Evolutionary conservation across 1,140 invertebrate species (phyloP).

Genomic region (Drosophila hydei): DNA sequence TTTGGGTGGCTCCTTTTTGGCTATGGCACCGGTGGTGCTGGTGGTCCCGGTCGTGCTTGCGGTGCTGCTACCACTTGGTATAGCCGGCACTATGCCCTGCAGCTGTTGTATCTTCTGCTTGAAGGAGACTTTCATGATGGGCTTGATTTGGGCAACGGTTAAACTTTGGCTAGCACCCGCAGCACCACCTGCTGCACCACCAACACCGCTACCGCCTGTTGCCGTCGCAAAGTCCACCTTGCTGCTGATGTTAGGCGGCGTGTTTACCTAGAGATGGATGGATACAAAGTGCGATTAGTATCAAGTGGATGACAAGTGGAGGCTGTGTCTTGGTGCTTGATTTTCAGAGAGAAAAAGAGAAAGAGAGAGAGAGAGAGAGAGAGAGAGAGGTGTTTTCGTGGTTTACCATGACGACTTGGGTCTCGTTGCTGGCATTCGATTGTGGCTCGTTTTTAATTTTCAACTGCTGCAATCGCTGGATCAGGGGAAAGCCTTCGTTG

Average conservation of each 20-base stretch:
- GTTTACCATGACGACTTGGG: conserved; percentile 78
- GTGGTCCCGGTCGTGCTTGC: conserved; percentile 17
- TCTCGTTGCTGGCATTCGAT: conserved; percentile 51
- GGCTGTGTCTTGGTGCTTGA: not conserved
- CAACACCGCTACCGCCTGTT: not conserved
- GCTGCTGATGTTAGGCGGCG: conserved; percentile 68
- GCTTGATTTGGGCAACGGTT: conserved; percentile 67
- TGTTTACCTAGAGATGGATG: conserved; percentile 42
- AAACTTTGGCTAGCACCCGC: conserved; percentile 36
- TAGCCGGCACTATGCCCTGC: conserved; percentile 29
- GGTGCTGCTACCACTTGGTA: conserved; percentile 3
- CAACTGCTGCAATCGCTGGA: conserved; percentile 91
- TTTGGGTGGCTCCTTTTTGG: conserved; percentile 74
- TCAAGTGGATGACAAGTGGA: not conserved
- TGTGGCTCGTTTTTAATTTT: conserved; percentile 92
- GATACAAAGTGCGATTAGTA: not conserved
- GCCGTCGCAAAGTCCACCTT: conserved; percentile 55
- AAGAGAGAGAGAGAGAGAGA: conserved; percentile 2
- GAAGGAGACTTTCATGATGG: conserved; percentile 78
- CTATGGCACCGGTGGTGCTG: conserved; percentile 53
- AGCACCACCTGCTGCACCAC: conserved; percentile 2
- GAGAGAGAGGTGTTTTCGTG: conserved; percentile 21
- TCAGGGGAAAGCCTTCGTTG: conserved; percentile 89
- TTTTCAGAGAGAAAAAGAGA: not conserved
- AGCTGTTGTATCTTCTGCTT: conserved; percentile 79